Evolutionary conservation across 2,113 vertebrate genomes (phyloP).

Genomic region (Saccopteryx leptura): DNA sequence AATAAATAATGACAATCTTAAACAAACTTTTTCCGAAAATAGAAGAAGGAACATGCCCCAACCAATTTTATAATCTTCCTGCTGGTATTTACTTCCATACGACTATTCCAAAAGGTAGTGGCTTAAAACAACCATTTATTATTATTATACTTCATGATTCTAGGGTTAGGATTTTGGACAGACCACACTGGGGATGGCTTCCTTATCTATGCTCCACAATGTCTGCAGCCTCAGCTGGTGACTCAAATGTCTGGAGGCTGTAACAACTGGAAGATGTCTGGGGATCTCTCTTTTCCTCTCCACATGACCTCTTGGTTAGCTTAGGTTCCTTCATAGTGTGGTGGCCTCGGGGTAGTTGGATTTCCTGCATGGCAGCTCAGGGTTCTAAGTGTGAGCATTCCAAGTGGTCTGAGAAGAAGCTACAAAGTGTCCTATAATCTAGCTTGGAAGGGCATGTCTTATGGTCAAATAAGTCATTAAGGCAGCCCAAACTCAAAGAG

Average conservation of each 20-base stretch:
- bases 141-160: not conserved
- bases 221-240: not conserved
- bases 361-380: not conserved
- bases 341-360: not conserved
- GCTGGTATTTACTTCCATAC: constrained; percentile 14
- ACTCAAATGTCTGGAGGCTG: not conserved
- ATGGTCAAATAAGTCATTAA: not conserved
- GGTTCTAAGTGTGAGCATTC: not conserved
- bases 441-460: not conserved
- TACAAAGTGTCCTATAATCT: not conserved
- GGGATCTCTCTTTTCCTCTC: not conserved
- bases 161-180: not conserved
- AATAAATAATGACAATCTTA: constrained; percentile 33
- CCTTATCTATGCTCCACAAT: not conserved
- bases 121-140: constrained; percentile 13
- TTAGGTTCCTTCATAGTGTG: not conserved
- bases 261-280: not conserved
- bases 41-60: not conserved
- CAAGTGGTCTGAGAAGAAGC: not conserved
- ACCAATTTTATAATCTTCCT: constrained; percentile 6
- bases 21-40: constrained; percentile 29
- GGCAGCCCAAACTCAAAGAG: not conserved
- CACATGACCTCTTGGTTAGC: not conserved
- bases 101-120: not conserved
- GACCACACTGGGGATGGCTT: not conserved